Conservation (phyloP, 2,888 invertebrate genomes). For the Ptychoptera contaminata region DNA sequence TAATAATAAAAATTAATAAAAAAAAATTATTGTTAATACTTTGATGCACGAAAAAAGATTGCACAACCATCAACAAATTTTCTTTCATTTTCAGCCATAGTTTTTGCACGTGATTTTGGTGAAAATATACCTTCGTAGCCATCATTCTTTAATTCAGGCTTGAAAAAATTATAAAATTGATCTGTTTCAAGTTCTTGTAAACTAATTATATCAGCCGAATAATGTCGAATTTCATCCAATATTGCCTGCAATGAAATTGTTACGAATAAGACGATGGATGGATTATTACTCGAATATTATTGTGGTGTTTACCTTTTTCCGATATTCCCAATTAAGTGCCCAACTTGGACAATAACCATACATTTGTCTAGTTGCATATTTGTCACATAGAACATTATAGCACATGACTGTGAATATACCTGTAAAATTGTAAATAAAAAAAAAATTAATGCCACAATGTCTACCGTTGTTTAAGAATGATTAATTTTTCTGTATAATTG, state of each 20-base stretch:
- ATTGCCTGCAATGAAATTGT: conserved; percentile 40
- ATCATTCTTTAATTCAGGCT: conserved; percentile 81
- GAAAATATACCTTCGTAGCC: conserved; percentile 94
- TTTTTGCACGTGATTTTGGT: conserved; percentile 95
- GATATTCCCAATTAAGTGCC: conserved; percentile 97
- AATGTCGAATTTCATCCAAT: conserved; percentile 89
- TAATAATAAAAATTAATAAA: conserved; percentile 4
- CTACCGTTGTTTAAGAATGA: background rate
- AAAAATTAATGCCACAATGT: conserved; percentile 1
- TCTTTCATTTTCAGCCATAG: conserved; percentile 91
- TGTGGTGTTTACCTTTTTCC: conserved; percentile 54
- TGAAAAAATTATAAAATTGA: conserved; percentile 93
- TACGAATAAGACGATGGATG: background rate
- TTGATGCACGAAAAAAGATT: conserved; percentile 87
- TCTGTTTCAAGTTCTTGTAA: conserved; percentile 96
- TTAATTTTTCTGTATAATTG: too few relatives aligned
- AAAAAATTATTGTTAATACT: conserved; percentile 35
- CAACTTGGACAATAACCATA: conserved; percentile 99
- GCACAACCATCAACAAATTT: conserved; percentile 99
- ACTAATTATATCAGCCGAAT: conserved; percentile 93
- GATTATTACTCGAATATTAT: background rate
- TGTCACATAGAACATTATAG: conserved; percentile 98
- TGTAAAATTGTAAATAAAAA: conserved; percentile 23
- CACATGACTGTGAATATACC: conserved; percentile 99
- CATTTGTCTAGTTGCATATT: conserved; percentile 96